These are phyloP conservation scores for Hoplodrina ambigua DNA, from an alignment of 2,888 invertebrate species.

Conservation along the genomic window DNA sequence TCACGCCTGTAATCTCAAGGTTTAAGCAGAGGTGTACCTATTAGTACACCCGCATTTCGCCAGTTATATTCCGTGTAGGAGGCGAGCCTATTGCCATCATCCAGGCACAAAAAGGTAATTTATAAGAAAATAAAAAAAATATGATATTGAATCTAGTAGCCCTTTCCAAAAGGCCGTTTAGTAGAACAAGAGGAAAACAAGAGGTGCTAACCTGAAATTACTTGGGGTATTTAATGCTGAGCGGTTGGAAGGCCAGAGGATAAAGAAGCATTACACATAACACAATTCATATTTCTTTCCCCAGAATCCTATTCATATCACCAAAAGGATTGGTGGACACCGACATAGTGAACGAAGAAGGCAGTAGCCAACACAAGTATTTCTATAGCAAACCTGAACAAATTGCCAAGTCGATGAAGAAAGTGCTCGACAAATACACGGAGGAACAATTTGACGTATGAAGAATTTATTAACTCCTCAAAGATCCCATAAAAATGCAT, in stretches of 20 bases:
- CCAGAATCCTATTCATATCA: conserved; percentile 91
- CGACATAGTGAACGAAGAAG: conserved; percentile 90
- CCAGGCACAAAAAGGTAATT: no score
- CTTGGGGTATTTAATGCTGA: not conserved
- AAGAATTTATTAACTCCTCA: conserved; percentile 44
- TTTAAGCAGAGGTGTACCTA: no score
- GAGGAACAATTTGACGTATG: conserved; percentile 79
- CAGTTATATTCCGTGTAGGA: no score
- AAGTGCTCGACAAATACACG: conserved; percentile 81
- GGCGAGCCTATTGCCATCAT: no score
- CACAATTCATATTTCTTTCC: conserved; percentile 38
- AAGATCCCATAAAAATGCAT: conserved; percentile 3
- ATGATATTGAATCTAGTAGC: no score
- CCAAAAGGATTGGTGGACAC: conserved; percentile 88
- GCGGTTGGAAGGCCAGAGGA: not conserved
- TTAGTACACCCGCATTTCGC: no score
- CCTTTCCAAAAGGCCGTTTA: no score
- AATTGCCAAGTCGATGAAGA: conserved; percentile 88
- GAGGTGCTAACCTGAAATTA: not conserved
- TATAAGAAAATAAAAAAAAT: no score
- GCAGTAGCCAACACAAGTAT: conserved; percentile 90
- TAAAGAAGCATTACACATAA: not conserved
- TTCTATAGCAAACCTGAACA: conserved; percentile 89
- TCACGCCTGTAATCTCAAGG: no score
- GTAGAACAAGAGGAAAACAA: no score